A percentile compares a stretch with the other conserved stretches of the same genome.
Evolutionary conservation across 2,797 vertebrate species (phyloP).

Genomic region (Malurus splendens): DNA sequence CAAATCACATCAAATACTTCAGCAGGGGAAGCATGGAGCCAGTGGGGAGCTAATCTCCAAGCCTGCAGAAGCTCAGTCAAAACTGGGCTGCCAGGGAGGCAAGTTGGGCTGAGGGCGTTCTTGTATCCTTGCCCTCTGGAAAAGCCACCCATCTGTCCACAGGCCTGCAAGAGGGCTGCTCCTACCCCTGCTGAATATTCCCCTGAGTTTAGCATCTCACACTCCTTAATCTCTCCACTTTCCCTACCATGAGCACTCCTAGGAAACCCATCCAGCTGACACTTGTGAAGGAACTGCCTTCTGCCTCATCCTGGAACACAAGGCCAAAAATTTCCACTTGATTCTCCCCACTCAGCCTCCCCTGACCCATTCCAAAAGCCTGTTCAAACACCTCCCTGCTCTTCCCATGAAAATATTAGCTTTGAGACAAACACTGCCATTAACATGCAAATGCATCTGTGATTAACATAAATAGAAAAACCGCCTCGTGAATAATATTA

Average conservation of each 20-base stretch:
- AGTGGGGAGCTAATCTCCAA: conserved; percentile 4
- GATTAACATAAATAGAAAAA: conserved; percentile 53
- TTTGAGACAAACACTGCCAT: conserved; percentile 61
- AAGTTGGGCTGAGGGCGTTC: neutral
- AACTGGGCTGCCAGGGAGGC: neutral
- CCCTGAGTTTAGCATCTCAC: neutral
- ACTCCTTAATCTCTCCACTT: neutral
- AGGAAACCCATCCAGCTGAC: neutral
- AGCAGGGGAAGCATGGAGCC: neutral
- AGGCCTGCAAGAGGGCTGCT: accelerated
- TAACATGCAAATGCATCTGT: conserved; percentile 59
- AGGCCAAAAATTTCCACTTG: neutral
- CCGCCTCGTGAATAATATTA: conserved; percentile 15
- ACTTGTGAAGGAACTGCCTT: neutral
- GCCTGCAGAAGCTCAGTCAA: conserved; percentile 15
- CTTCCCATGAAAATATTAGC: conserved; percentile 1
- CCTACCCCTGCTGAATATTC: neutral
- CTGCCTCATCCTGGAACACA: neutral
- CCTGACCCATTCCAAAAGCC: neutral
- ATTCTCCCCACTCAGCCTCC: neutral
- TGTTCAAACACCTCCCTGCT: neutral
- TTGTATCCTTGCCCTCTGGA: neutral
- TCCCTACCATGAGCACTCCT: neutral
- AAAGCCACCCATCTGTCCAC: neutral
- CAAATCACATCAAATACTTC: conserved; percentile 14